phyloP scores from a whole-genome alignment of 2,797 vertebrate species.

The Myotis findleyi region DNA sequence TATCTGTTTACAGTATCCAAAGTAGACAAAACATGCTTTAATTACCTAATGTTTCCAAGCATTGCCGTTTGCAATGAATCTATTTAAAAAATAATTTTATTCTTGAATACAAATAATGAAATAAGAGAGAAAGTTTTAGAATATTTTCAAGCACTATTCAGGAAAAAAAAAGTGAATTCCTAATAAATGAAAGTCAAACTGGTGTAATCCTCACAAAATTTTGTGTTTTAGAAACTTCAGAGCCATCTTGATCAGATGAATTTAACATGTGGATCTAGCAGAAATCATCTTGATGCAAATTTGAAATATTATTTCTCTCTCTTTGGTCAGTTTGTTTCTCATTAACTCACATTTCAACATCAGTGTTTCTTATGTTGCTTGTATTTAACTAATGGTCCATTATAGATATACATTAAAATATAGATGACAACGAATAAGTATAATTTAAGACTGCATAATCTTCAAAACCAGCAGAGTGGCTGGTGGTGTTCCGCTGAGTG shows the following conservation, averaged over 20 bases:
- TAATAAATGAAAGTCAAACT: neutral
- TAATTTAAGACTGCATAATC: neutral
- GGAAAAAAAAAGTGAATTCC: neutral
- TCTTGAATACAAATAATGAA: neutral
- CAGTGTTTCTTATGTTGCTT: neutral
- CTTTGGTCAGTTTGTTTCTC: conserved; percentile 40
- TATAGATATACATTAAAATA: neutral
- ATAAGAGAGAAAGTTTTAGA: neutral
- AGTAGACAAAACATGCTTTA: neutral
- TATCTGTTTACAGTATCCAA: neutral
- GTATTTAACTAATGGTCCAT: neutral
- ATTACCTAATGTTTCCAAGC: neutral
- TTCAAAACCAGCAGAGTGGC: neutral
- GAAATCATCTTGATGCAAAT: conserved; percentile 27
- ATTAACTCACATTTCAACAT: conserved; percentile 52
- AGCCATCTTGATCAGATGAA: conserved; percentile 35
- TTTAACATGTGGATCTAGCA: neutral
- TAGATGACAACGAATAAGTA: neutral
- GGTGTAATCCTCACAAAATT: neutral
- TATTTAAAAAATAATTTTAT: neutral
- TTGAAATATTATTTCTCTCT: conserved; percentile 3
- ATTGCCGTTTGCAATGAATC: neutral
- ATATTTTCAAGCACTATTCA: neutral
- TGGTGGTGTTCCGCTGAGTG: neutral
- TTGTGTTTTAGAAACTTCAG: conserved; percentile 24